Percentiles rank a stretch among this genome's conserved stretches.
Conservation (phyloP, 2,888 invertebrate genomes). For the Salpingus planirostris region DNA sequence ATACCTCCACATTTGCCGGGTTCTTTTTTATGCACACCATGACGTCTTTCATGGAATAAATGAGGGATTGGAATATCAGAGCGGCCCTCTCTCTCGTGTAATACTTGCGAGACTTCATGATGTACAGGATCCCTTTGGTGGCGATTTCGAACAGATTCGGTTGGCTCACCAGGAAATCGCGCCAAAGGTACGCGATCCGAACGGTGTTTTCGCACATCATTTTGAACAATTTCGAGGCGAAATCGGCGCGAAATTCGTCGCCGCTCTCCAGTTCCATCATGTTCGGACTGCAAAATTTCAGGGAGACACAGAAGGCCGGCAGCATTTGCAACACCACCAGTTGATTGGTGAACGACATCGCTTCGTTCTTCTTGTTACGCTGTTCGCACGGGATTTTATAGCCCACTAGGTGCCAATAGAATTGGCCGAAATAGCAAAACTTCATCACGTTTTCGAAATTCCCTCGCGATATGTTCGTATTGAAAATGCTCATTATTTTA, state of each 20-base stretch:
- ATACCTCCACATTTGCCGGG: conserved; percentile 18
- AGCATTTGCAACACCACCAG: conserved; percentile 53
- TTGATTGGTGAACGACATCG: conserved; percentile 46
- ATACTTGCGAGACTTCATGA: conserved; percentile 49
- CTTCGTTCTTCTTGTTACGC: conserved; percentile 13
- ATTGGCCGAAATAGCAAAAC: conserved; percentile 35
- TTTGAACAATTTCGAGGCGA: conserved; percentile 51
- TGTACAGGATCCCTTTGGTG: conserved; percentile 47
- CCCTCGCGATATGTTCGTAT: conserved; percentile 34
- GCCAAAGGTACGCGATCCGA: conserved; percentile 39
- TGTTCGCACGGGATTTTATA: conserved; percentile 15
- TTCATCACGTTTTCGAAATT: conserved; percentile 35
- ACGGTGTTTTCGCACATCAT: conserved; percentile 54
- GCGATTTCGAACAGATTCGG: conserved; percentile 40
- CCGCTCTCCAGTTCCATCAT: conserved; percentile 22
- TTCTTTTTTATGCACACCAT: conserved; percentile 25
- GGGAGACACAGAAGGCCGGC: conserved; percentile 44
- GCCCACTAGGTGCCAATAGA: conserved; percentile 36
- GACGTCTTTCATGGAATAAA: conserved; percentile 53
- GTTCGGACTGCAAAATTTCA: conserved; percentile 11
- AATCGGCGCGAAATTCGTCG: conserved; percentile 50
- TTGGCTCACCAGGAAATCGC: conserved; percentile 39
- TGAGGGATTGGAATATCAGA: conserved; percentile 53
- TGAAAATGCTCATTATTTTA: conserved; percentile 32
- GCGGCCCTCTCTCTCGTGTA: conserved; percentile 54